phyloP scores from a whole-genome alignment of 1,140 invertebrate genomes.

The Sarcophaga bullata region DNA sequence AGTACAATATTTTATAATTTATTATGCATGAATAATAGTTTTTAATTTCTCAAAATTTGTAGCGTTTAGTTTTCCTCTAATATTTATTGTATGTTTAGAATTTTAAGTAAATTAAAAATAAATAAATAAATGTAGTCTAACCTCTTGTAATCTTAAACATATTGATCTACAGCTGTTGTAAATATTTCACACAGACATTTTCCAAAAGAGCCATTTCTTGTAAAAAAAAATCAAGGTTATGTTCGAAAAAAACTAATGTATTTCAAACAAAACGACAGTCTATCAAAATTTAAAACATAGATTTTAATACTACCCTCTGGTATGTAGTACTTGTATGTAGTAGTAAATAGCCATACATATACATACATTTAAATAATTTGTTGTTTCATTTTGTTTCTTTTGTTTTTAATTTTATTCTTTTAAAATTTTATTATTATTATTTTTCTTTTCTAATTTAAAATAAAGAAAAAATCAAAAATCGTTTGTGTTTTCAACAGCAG shows the following conservation, averaged over 20 bases:
- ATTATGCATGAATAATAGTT: not conserved
- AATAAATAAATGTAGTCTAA: not conserved
- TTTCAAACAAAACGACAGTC: too few species aligned
- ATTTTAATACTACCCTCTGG: too few species aligned
- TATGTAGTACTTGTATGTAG: too few species aligned
- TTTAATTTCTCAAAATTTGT: not conserved
- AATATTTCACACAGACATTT: not conserved
- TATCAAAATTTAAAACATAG: too few species aligned
- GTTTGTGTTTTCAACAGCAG: not conserved
- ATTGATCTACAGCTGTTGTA: not conserved
- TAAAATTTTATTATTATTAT: not conserved
- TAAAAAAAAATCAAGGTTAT: not conserved
- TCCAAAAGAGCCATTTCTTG: not conserved
- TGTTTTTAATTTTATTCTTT: not conserved
- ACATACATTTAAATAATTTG: too few species aligned
- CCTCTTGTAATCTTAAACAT: not conserved
- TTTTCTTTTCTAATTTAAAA: not conserved
- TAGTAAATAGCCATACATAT: too few species aligned
- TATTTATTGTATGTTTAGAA: not conserved
- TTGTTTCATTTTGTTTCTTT: too few species aligned
- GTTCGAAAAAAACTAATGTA: too few species aligned
- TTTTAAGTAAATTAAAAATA: slow-evolving; percentile 7
- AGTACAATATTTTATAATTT: too few species aligned
- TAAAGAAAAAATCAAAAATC: not conserved
- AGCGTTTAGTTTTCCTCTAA: not conserved